These are phyloP conservation scores for Eupristina koningsbergeri DNA, from an alignment of 1,140 invertebrate species.

Conservation along the genomic window DNA sequence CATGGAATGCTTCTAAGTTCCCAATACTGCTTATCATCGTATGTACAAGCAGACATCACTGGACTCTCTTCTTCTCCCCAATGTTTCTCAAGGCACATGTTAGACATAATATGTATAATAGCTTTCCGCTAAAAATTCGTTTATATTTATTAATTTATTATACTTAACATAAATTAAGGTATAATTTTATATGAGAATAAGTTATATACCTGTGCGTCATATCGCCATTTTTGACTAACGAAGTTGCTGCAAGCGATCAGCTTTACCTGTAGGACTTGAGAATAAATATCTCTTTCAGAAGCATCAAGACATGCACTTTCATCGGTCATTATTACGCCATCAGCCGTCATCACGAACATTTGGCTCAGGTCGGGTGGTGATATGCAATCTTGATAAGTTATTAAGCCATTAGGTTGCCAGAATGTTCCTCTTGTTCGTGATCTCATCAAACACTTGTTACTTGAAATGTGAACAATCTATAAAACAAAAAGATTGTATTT, in stretches of 20 bases:
- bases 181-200: background rate
- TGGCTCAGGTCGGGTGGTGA: constrained; percentile 75
- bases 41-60: constrained; percentile 72
- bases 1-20: constrained; percentile 71
- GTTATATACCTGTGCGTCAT: constrained; percentile 71
- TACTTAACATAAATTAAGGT: background rate
- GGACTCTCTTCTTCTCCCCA: constrained; percentile 65
- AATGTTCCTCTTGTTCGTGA: constrained; percentile 75
- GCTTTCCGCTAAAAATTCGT: constrained; percentile 69
- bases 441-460: constrained; percentile 77
- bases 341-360: constrained; percentile 82
- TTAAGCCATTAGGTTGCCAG: constrained; percentile 78
- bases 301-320: constrained; percentile 83
- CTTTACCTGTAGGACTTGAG: constrained; percentile 75
- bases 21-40: constrained; percentile 74
- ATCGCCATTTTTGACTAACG: constrained; percentile 79
- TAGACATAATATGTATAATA: constrained; percentile 72
- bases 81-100: constrained; percentile 75
- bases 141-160: constrained; percentile 24
- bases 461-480: constrained; percentile 74
- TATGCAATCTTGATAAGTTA: constrained; percentile 75
- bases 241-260: constrained; percentile 79
- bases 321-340: constrained; percentile 81
- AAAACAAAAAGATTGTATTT: no score
- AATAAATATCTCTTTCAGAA: constrained; percentile 73